These are phyloP conservation scores for Sesamia nonagrioides DNA, from an alignment of 1,140 invertebrate genomes.

Conservation along the genomic window DNA sequence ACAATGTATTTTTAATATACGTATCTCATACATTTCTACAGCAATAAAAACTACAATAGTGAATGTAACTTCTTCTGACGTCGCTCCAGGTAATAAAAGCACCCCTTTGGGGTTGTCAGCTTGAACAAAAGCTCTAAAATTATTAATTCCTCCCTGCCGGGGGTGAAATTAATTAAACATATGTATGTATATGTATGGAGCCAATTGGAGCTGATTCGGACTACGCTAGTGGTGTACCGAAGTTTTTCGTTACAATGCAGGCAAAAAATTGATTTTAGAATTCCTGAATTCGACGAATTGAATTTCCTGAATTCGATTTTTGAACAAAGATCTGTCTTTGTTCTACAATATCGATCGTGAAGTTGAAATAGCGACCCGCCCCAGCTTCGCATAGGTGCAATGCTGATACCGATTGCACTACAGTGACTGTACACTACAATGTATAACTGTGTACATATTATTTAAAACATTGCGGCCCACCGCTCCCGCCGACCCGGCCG, in stretches of 20 bases:
- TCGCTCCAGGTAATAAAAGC: conserved; percentile 7
- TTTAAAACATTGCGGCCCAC: too few relatives aligned
- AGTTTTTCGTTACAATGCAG: neutral
- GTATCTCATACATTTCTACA: conserved; percentile 5
- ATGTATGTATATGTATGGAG: neutral
- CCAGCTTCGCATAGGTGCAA: too few relatives aligned
- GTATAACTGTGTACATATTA: too few relatives aligned
- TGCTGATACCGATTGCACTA: too few relatives aligned
- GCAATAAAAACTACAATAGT: neutral
- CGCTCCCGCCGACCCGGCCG: too few relatives aligned
- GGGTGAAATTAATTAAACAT: conserved; percentile 17
- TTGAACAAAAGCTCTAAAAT: conserved; percentile 17
- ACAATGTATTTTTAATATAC: conserved; percentile 10
- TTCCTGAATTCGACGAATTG: too few relatives aligned
- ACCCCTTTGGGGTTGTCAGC: conserved; percentile 11
- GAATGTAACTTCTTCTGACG: neutral
- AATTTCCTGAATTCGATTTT: too few relatives aligned
- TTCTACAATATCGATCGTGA: neutral
- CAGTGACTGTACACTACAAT: too few relatives aligned
- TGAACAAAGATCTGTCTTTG: too few relatives aligned
- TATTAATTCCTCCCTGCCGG: conserved; percentile 9
- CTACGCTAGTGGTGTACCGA: neutral
- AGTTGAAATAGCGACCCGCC: too few relatives aligned
- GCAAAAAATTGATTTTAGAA: neutral
- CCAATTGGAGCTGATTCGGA: neutral